These are phyloP conservation scores for Crax fasciolata DNA, from an alignment of 2,797 vertebrate species.

Conservation along the genomic window DNA sequence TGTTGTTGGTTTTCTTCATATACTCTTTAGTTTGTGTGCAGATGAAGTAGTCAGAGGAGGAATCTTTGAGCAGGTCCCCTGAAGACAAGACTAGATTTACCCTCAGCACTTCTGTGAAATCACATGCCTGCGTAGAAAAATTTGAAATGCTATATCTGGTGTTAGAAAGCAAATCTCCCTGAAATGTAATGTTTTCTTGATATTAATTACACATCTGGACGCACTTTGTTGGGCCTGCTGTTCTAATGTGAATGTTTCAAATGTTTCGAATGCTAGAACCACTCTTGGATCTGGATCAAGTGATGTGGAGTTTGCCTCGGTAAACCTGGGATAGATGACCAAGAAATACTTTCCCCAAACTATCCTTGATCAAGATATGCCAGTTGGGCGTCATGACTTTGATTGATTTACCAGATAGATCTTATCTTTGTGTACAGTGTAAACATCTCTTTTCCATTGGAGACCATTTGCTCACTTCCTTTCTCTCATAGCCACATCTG, in stretches of 20 bases:
- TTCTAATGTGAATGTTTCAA: background rate
- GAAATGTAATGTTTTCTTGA: background rate
- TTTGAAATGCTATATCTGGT: background rate
- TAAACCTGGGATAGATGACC: background rate
- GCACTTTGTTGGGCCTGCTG: rapidly evolving
- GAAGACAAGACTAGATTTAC: background rate
- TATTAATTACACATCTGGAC: background rate
- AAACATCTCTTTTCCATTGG: background rate
- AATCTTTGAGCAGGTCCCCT: background rate
- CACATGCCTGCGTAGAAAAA: background rate
- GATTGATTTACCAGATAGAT: background rate
- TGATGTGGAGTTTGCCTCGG: background rate
- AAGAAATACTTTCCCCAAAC: background rate
- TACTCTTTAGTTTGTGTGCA: background rate
- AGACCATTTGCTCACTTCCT: background rate
- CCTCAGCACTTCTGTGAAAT: background rate
- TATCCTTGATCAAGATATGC: background rate
- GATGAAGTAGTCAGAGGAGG: background rate
- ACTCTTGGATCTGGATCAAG: background rate
- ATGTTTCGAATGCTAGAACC: background rate
- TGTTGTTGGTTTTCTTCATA: background rate
- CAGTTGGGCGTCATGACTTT: background rate
- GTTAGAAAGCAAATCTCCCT: background rate
- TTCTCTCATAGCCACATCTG: background rate
- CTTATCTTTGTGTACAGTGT: background rate